Evolutionary conservation across 2,888 invertebrate species (phyloP).

Genomic region (Scrobipalpa atriplicella): DNA sequence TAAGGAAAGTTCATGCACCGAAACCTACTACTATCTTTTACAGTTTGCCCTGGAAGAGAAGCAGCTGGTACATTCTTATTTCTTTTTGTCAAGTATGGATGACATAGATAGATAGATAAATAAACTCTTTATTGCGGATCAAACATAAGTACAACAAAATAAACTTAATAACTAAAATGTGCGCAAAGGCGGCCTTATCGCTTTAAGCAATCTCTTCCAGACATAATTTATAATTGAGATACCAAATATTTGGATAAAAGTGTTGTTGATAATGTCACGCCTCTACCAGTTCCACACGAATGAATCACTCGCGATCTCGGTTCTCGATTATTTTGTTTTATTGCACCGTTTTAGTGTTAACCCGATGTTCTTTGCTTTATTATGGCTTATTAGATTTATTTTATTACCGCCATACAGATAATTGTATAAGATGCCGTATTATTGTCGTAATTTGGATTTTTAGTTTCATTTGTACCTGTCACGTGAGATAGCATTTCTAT

Average conservation of each 20-base stretch:
- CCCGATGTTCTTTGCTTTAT: conserved; percentile 43
- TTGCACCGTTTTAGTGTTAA: conserved; percentile 54
- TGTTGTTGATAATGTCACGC: neutral
- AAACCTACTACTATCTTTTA: too few relatives aligned
- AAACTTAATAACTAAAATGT: too few relatives aligned
- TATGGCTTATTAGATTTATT: conserved; percentile 48
- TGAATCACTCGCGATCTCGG: conserved; percentile 28
- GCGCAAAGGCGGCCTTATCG: too few relatives aligned
- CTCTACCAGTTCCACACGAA: conserved; percentile 12
- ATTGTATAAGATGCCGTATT: neutral
- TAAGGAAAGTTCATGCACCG: too few relatives aligned
- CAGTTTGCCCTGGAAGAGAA: too few relatives aligned
- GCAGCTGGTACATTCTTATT: too few relatives aligned
- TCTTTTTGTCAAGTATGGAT: too few relatives aligned
- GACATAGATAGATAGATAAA: too few relatives aligned
- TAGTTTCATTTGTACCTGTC: neutral
- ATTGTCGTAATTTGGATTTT: neutral
- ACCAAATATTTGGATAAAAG: neutral
- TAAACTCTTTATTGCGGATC: too few relatives aligned
- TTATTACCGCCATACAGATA: conserved; percentile 42
- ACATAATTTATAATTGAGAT: neutral
- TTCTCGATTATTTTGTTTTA: conserved; percentile 47
- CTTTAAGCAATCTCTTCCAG: too few relatives aligned
- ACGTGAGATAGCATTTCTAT: too few relatives aligned
- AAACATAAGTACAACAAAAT: too few relatives aligned